Conservation (phyloP, 1,140 invertebrate species). For the Apis laboriosa region DNA sequence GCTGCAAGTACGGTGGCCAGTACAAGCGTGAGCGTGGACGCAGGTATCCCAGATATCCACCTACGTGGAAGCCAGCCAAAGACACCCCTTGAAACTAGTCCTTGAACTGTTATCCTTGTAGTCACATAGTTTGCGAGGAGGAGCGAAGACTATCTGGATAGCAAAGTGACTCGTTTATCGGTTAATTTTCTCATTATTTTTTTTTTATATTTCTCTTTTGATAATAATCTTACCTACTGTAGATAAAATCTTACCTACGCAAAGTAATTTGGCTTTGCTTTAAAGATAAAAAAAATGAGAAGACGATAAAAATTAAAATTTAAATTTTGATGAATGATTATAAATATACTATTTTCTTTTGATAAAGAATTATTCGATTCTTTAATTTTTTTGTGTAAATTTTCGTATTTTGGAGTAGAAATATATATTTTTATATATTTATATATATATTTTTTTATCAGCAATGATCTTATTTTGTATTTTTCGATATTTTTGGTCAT, state of each 20-base stretch:
- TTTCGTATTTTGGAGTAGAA: no score
- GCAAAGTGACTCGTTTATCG: conserved; percentile 61
- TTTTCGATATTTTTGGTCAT: neutral
- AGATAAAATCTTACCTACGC: no score
- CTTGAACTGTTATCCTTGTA: conserved; percentile 63
- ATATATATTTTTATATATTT: no score
- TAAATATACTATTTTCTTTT: no score
- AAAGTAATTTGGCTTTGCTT: neutral
- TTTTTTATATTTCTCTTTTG: neutral
- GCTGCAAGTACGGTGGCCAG: conserved; percentile 98
- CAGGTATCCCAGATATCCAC: conserved; percentile 88
- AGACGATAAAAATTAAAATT: no score
- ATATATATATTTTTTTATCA: no score
- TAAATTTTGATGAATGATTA: no score
- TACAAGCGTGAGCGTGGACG: conserved; percentile 98
- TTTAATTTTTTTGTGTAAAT: no score
- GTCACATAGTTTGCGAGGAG: conserved; percentile 71
- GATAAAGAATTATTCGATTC: no score
- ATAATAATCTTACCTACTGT: no score
- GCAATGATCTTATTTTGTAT: neutral
- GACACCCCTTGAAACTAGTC: conserved; percentile 54
- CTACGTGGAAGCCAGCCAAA: conserved; percentile 72
- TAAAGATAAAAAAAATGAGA: no score
- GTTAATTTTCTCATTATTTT: neutral
- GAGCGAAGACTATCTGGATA: conserved; percentile 72